Evolutionary conservation across 2,888 invertebrate species (phyloP).

Genomic region (Conus canariensis): DNA sequence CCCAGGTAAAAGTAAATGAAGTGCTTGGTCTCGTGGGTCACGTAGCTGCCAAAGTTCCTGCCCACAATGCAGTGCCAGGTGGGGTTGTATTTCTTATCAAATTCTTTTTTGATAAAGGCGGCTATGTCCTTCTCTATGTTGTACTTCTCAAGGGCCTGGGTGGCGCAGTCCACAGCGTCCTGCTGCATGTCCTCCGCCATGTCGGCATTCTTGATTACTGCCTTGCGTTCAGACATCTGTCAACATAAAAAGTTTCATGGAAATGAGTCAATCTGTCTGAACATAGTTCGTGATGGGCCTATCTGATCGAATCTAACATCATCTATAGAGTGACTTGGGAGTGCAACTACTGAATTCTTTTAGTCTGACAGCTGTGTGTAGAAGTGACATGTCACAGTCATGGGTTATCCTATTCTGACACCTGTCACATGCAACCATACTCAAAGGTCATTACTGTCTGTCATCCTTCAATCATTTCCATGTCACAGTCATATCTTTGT

Average conservation of each 20-base stretch:
- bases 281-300: neutral
- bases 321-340: neutral
- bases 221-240: conserved; percentile 84
- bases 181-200: conserved; percentile 99
- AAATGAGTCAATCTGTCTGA: neutral
- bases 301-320: neutral
- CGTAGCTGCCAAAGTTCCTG: conserved; percentile 94
- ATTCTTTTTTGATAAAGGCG: conserved; percentile 99
- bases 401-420: no score
- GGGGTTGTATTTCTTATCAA: conserved; percentile 99
- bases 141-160: conserved; percentile 98
- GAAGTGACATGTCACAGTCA: no score
- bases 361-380: no score
- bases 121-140: conserved; percentile 99
- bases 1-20: conserved; percentile 99
- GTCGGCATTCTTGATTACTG: conserved; percentile 99
- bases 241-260: conserved; percentile 2
- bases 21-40: conserved; percentile 94
- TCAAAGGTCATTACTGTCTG: neutral
- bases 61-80: conserved; percentile 99
- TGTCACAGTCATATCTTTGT: neutral
- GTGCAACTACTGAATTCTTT: no score
- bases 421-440: no score
- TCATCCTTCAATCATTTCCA: neutral
- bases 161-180: conserved; percentile 99